Evolutionary conservation across 2,888 invertebrate genomes (phyloP), one percentile per base, ranked within the genome.

Genomic region (Pristionchus entomophagus): DNA sequence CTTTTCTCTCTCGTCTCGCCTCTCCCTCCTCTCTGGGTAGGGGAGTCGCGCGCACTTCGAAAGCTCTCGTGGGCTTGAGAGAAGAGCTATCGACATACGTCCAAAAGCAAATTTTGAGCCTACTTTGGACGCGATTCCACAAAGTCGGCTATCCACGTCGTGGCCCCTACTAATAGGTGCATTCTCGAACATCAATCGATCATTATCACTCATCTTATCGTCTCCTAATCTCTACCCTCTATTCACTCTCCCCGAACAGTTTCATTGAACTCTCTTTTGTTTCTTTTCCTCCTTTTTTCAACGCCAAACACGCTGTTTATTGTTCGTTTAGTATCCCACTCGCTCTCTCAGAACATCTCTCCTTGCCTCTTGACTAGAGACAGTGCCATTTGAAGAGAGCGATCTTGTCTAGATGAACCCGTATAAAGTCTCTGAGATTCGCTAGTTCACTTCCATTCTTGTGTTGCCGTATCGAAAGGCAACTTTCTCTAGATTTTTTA

Each of bases 111-210:
- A n/a, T n/a, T n/a, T n/a, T n/a, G n/a, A n/a, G n/a, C n/a, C n/a
- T n/a, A n/a, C n/a, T n/a, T n/a, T n/a, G n/a, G n/a, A n/a, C n/a
- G n/a, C n/a, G n/a, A n/a, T n/a, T n/a, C n/a, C n/a, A n/a, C n/a
- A n/a, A n/a, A n/a, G n/a, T n/a, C n/a, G n/a, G n/a, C n/a, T n/a
- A n/a, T n/a, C n/a, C n/a, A n/a, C n/a, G n/a, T n/a, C n/a, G n/a
- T n/a, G n/a, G n/a, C n/a, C n/a, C n/a, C n/a, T n/a, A n/a, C 38
- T 73, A 65, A 73, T 73, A 38, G 73, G 73, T 73, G 41, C 45
- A 73, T 73, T 73, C 29, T 41, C 73, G 73, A 73, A 73, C 45
- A 45, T 41, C 38, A 5, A 73, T 73, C 26, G 73, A 73, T 73
- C 41, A 0, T 5, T n/a, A 45, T 73, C 73, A 73, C 73, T 45